Conservation (phyloP, 1,140 invertebrate species). For the Brachionus sp. region DNA sequence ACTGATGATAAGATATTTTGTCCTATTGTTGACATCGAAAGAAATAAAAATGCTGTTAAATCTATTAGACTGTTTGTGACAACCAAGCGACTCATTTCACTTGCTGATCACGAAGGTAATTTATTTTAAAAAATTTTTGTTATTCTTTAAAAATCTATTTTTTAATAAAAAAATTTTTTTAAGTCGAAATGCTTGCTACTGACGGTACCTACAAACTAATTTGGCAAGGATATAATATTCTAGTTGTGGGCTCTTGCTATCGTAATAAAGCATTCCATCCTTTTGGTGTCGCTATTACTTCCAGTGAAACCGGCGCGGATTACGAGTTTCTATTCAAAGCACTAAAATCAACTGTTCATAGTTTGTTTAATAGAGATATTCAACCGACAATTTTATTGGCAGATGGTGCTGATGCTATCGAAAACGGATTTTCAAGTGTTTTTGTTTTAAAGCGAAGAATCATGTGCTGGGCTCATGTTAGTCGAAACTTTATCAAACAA, state of each 20-base stretch:
- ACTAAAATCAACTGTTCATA: not conserved
- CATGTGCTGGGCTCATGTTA: not conserved
- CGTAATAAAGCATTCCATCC: not conserved
- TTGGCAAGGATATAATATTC: too few species aligned
- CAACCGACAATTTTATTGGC: not conserved
- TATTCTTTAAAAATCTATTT: too few species aligned
- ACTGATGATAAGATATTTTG: not conserved
- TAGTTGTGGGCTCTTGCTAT: too few species aligned
- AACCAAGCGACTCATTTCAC: not conserved
- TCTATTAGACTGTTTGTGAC: not conserved
- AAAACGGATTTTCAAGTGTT: not conserved
- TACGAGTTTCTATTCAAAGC: not conserved
- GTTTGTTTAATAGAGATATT: not conserved
- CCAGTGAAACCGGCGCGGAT: not conserved
- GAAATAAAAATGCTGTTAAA: not conserved
- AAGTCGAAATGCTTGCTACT: too few species aligned
- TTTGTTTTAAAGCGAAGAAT: not conserved
- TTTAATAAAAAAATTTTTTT: too few species aligned
- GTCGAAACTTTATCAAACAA: not conserved
- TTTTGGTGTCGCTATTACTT: not conserved
- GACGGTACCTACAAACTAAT: too few species aligned
- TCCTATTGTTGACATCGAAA: not conserved
- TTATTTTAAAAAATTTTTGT: not conserved
- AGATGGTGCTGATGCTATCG: not conserved
- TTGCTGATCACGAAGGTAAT: not conserved